Evolutionary conservation across 2,797 vertebrate species (phyloP), one percentile per base, ranked within the genome.

Genomic region (Halcyon leucocephala): DNA sequence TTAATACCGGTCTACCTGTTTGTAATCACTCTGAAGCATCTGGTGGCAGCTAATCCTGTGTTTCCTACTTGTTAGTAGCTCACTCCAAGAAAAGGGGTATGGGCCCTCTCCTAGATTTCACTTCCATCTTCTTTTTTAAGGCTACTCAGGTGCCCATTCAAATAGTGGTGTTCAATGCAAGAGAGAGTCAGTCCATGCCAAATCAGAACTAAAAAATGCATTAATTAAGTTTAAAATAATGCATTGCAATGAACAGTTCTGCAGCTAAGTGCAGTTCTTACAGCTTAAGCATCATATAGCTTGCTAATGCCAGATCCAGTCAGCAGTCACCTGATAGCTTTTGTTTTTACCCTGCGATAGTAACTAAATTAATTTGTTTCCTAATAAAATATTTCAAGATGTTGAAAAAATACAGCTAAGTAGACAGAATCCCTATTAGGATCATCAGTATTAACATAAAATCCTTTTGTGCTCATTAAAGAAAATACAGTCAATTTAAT

Each of bases 401-500:
- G 98, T 98, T 98, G 98, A 98, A 98, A 98, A 98, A 99, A 99
- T 98, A 98, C 92, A 98, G 98, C 98, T 99, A 99, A 99, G 98
- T 98, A 98, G 97, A 98, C 92, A 98, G 98, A 98, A 99, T 98
- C 98, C 98, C 98, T 98, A 93, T 98, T 98, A 98, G 98, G 98
- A 99, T 99, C 98, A 98, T 98, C 98, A 98, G 98, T 97, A 99
- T 99, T 99, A 99, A 98, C 98, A 98, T 98, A 98, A 99, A 99
- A 99, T 99, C 99, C 98, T 98, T 99, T 99, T 98, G 98, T 98
- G 98, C 98, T 99, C 98, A 99, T 99, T 99, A 99, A 99, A 99
- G 97, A 97, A 99, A 99, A 99, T 98, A 98, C 98, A 99, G 98
- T 99, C 98, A 98, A 99, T 99, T 99, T 99, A 99, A 99, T 99